These are phyloP conservation scores for Varanus salvator DNA, from an alignment of 2,113 vertebrate species.

Conservation along the genomic window DNA sequence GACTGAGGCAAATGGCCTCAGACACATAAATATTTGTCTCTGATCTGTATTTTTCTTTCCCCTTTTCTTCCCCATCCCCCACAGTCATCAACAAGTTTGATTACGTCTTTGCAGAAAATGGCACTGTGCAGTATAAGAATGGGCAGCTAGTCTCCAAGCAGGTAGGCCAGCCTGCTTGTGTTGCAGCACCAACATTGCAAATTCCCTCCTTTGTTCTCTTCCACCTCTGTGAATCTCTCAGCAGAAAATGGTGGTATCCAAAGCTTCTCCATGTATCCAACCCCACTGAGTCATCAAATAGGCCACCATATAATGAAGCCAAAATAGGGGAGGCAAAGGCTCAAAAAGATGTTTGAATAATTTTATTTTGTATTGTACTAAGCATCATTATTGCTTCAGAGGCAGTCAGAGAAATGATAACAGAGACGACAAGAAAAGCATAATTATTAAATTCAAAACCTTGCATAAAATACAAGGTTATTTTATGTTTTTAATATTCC, in stretches of 20 bases:
- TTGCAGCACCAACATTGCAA: neutral
- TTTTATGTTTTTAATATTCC: neutral
- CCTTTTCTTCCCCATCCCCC: neutral
- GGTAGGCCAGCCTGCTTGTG: constrained; percentile 71
- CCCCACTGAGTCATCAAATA: neutral
- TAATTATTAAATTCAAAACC: neutral
- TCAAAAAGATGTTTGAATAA: neutral
- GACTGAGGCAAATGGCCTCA: neutral
- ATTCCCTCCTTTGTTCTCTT: neutral
- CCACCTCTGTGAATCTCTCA: neutral
- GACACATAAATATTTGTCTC: neutral
- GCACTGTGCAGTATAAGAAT: constrained; percentile 96
- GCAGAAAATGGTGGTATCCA: neutral
- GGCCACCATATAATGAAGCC: neutral
- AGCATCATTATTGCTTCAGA: neutral
- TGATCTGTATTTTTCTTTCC: constrained; percentile 24
- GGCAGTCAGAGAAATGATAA: neutral
- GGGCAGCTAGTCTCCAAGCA: constrained; percentile 93
- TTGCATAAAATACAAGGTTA: neutral
- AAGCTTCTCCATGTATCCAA: accelerated
- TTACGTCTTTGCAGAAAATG: constrained; percentile 97
- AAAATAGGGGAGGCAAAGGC: neutral
- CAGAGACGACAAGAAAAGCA: neutral
- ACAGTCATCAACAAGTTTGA: constrained; percentile 95
- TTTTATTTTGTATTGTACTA: neutral